Base-by-base conservation (phyloP, 2,797 vertebrate genomes). In the Natrix natrix region DNA sequence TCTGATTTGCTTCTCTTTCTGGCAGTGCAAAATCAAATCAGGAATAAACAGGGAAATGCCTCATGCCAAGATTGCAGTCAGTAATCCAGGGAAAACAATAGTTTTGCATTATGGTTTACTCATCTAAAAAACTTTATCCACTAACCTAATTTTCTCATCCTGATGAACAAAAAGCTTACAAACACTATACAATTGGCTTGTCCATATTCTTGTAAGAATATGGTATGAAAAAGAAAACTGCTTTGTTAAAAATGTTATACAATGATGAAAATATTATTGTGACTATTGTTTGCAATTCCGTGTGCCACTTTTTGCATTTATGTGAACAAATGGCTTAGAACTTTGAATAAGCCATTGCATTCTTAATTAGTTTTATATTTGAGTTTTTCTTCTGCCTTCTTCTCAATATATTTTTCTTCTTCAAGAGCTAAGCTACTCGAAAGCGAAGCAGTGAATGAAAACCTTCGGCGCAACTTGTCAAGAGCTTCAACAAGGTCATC, bases 361-460 rank as follows among this genome's bases (percentile, higher is more conserved):
- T 57, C 24, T 26, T 37, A 60, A 5, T 8, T 22, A 32, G 26
- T 61, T 48, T 13, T 69, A 28, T 48, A 32, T 74, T 63, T 59
- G 10, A 87, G 1, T 16, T 52, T 52, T 54, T 54, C 32, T 11
- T 52, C n/a, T 6, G 8, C 14, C 78, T 32, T 28, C 13, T 37
- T 59, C 59, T 83, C 48, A 37, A 20, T 61, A 20, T 13, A 5
- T 52, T 52, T n/a, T 91, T 66, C n/a, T 56, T 74, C 86, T n/a
- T 90, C 78, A 95, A 99, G 99, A 96, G 99, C 98, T 61, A 99
- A 99, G 96, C 97, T 99, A 89, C 94, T 99, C 59, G 99, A 99
- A 97, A 99, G 99, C 14, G 99, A 99, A 96, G 98, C 99, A 0
- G 97, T 99, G 94, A 99, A 98, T 93, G 99, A 99, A 97, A 99